These are phyloP conservation scores for Drosophila novamexicana DNA, from an alignment of 1,140 invertebrate genomes.

Conservation along the genomic window DNA sequence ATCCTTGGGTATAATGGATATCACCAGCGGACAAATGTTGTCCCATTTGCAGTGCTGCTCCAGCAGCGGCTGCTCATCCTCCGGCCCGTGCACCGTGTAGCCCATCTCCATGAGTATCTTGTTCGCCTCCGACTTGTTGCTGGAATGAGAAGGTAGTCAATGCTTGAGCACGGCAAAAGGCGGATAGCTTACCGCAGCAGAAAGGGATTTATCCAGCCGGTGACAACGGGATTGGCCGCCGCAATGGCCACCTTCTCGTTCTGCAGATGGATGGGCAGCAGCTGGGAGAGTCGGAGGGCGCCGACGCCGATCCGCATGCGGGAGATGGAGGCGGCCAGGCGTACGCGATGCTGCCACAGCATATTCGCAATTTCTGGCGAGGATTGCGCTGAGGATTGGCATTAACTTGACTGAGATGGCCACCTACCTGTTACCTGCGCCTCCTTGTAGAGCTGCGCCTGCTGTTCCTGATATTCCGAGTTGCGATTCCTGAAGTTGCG, in stretches of 20 bases:
- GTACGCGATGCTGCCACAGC: conserved; percentile 87
- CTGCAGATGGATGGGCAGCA: conserved; percentile 89
- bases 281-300: conserved; percentile 87
- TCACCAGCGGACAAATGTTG: conserved; percentile 89
- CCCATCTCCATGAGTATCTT: conserved; percentile 63
- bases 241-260: conserved; percentile 87
- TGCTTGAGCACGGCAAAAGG: no score
- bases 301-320: conserved; percentile 89
- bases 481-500: conserved; percentile 86
- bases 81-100: conserved; percentile 72
- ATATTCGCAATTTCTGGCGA: conserved; percentile 85
- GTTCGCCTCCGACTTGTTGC: conserved; percentile 68
- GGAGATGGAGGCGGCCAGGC: conserved; percentile 89
- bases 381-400: no score
- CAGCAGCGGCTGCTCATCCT: conserved; percentile 79
- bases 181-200: conserved; percentile 86
- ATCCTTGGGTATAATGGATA: conserved; percentile 87
- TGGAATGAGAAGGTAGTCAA: not conserved
- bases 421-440: conserved; percentile 83
- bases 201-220: conserved; percentile 91
- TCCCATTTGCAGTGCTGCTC: conserved; percentile 88
- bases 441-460: conserved; percentile 84
- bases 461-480: conserved; percentile 68
- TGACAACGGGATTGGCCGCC: conserved; percentile 87
- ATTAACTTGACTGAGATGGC: not conserved